Conservation (phyloP, 2,797 vertebrate species). For the Prunella strophiata region DNA sequence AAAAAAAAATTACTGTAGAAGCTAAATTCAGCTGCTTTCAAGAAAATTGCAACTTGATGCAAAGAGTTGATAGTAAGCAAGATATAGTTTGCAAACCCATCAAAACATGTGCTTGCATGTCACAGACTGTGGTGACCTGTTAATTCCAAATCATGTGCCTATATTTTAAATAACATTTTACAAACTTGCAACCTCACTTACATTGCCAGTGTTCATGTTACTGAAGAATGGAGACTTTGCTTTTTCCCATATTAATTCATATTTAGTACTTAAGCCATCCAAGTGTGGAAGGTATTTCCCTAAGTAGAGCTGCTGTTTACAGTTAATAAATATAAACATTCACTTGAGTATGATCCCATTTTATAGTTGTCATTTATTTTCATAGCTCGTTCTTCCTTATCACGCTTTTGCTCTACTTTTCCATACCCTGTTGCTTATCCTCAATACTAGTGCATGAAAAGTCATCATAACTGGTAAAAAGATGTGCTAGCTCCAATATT, state of each 20-base stretch:
- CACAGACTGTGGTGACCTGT: conserved; percentile 45
- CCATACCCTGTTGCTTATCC: background rate
- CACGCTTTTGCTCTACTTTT: background rate
- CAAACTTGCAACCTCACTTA: conserved; percentile 21
- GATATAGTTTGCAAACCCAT: conserved; percentile 29
- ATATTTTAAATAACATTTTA: conserved; percentile 66
- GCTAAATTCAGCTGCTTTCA: conserved; percentile 71
- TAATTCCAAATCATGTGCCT: conserved; percentile 67
- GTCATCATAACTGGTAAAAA: conserved; percentile 3
- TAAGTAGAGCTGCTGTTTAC: conserved; percentile 35
- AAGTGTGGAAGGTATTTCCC: conserved; percentile 18
- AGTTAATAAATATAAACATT: conserved; percentile 8
- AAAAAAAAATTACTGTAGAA: conserved; percentile 51
- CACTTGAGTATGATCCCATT: background rate
- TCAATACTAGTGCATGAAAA: conserved; percentile 31
- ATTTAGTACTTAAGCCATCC: conserved; percentile 32
- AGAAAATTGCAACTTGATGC: conserved; percentile 64
- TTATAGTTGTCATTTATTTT: conserved; percentile 8
- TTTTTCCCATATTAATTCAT: background rate
- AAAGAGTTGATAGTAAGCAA: conserved; percentile 52
- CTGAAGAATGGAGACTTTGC: background rate
- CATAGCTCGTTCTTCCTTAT: background rate
- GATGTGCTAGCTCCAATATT: background rate
- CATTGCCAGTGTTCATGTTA: conserved; percentile 32
- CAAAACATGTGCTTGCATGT: conserved; percentile 46